Evolutionary conservation across 1,140 invertebrate species (phyloP).

Genomic region (Anoplophora glabripennis): DNA sequence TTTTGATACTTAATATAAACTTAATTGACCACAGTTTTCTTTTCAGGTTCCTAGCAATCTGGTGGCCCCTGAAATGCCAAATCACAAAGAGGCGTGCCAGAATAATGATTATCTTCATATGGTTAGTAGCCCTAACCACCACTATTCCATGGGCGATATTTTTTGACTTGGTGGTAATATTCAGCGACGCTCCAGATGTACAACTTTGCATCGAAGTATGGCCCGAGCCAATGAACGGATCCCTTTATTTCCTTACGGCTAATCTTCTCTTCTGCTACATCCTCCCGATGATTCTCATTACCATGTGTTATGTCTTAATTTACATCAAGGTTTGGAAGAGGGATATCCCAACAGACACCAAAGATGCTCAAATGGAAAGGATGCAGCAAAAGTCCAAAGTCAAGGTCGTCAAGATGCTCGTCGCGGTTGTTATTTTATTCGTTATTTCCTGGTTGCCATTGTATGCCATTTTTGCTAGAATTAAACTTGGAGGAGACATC

Average conservation of each 20-base stretch:
- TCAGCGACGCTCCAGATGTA: constrained; percentile 66
- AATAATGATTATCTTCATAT: constrained; percentile 86
- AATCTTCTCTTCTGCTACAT: constrained; percentile 90
- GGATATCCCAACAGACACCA: constrained; percentile 84
- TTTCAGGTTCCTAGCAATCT: constrained; percentile 93
- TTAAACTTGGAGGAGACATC: constrained; percentile 74
- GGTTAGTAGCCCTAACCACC: constrained; percentile 79
- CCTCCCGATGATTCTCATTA: constrained; percentile 87
- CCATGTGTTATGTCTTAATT: constrained; percentile 88
- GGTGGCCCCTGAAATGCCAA: constrained; percentile 89
- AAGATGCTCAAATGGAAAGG: constrained; percentile 86
- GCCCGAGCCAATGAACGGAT: constrained; percentile 75
- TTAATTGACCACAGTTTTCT: constrained; percentile 36
- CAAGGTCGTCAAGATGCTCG: constrained; percentile 95
- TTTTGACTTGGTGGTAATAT: constrained; percentile 78
- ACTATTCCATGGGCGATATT: constrained; percentile 88
- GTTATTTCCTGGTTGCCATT: constrained; percentile 93
- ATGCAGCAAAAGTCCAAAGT: constrained; percentile 91
- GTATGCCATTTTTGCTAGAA: constrained; percentile 84
- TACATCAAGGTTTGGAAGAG: constrained; percentile 88
- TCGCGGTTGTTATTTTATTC: constrained; percentile 92
- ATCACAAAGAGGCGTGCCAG: constrained; percentile 83
- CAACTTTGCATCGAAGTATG: constrained; percentile 80
- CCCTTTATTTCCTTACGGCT: constrained; percentile 84
- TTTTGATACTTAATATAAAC: no score